A percentile compares a stretch with the other conserved stretches of the same genome.
Conservation (phyloP, 1,140 invertebrate genomes). For the Copidosoma floridanum region DNA sequence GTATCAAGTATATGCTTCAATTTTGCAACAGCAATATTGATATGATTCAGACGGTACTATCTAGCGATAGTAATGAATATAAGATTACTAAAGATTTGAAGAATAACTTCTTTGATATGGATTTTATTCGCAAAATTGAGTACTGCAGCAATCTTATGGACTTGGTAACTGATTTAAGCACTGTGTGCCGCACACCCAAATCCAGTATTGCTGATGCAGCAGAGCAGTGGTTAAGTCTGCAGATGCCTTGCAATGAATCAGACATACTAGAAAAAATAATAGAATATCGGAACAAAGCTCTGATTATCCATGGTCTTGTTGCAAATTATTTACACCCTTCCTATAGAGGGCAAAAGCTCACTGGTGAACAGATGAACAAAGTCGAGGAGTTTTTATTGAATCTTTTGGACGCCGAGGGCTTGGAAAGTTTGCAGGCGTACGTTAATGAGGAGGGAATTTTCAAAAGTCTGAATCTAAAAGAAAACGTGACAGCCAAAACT, state of each 20-base stretch:
- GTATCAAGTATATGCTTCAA: constrained; percentile 15
- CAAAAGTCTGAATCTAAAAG: constrained; percentile 21
- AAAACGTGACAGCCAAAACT: constrained; percentile 10
- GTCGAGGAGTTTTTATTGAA: constrained; percentile 25
- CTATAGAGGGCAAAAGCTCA: constrained; percentile 22
- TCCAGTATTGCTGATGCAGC: constrained; percentile 23
- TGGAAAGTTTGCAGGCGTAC: constrained; percentile 21
- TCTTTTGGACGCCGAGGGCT: constrained; percentile 18
- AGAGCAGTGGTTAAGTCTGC: constrained; percentile 22
- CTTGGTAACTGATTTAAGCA: constrained; percentile 11
- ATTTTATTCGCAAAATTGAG: constrained; percentile 21
- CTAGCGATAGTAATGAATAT: constrained; percentile 6
- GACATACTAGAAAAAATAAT: constrained; percentile 8
- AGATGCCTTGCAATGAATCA: background rate
- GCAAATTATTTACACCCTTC: constrained; percentile 22
- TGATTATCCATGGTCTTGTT: constrained; percentile 22
- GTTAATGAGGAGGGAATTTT: constrained; percentile 22
- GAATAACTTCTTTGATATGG: constrained; percentile 19
- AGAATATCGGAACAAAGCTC: background rate
- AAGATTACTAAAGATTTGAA: constrained; percentile 20
- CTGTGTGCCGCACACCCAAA: constrained; percentile 2
- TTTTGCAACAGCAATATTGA: constrained; percentile 15
- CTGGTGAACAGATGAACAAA: constrained; percentile 24
- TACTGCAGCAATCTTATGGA: constrained; percentile 15
- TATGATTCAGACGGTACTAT: constrained; percentile 18